These are phyloP conservation scores for Tragelaphus scriptus DNA, from an alignment of 2,113 vertebrate species.

Conservation along the genomic window DNA sequence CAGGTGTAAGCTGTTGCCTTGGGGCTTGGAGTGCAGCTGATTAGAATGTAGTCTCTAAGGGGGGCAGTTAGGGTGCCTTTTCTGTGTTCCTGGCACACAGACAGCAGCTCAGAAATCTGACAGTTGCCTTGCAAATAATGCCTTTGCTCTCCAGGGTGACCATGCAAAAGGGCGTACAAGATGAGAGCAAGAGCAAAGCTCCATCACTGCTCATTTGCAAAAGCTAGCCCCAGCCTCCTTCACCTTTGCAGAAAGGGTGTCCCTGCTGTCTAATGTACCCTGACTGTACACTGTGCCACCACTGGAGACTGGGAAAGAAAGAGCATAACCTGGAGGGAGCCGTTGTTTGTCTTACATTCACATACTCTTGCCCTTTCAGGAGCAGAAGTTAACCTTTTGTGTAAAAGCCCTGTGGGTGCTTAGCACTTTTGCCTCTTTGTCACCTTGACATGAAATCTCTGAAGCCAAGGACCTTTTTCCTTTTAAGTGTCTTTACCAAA, in stretches of 20 bases:
- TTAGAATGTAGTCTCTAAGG: background rate
- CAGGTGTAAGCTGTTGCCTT: background rate
- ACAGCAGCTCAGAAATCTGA: background rate
- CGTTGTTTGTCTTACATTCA: background rate
- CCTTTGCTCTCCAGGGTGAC: background rate
- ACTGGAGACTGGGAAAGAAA: background rate
- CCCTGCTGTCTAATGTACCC: background rate
- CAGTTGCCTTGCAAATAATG: background rate
- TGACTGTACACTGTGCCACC: background rate
- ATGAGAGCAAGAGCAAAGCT: background rate
- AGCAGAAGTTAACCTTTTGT: constrained; percentile 17
- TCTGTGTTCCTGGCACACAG: background rate
- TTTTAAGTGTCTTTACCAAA: background rate
- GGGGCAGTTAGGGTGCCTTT: background rate
- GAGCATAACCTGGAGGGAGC: background rate
- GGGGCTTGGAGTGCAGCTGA: background rate
- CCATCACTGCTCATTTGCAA: background rate
- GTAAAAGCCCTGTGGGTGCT: background rate
- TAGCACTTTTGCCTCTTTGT: constrained; percentile 16
- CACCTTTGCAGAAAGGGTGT: background rate
- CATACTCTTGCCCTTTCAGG: background rate
- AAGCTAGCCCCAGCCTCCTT: background rate
- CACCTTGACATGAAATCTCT: background rate
- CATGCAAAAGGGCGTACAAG: background rate
- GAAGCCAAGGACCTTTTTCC: constrained; percentile 9